Evolutionary conservation across 2,113 vertebrate genomes (phyloP).

Genomic region (Proteles cristata): DNA sequence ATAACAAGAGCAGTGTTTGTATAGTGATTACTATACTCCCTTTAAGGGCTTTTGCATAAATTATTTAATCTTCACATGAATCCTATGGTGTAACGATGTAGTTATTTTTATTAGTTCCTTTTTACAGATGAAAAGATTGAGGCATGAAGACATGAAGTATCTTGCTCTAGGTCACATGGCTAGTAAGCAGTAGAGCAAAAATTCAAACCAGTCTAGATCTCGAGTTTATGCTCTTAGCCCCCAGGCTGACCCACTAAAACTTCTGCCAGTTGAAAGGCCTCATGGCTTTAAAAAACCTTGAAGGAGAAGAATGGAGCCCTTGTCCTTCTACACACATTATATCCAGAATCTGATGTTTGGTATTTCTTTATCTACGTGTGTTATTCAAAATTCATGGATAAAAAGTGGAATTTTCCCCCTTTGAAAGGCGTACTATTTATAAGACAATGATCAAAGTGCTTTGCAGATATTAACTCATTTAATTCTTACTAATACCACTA

Average conservation of each 20-base stretch:
- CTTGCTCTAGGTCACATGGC: not conserved
- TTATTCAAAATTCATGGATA: not conserved
- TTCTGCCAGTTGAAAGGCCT: not conserved
- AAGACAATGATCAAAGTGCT: not conserved
- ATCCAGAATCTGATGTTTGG: not conserved
- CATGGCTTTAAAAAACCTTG: not conserved
- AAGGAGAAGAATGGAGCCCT: not conserved
- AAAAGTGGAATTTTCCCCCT: not conserved
- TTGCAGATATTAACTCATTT: not conserved
- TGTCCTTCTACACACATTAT: not conserved
- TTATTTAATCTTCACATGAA: conserved; percentile 18
- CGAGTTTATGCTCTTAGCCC: not conserved
- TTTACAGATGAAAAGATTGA: conserved; percentile 38
- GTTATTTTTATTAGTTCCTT: not conserved
- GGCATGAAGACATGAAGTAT: not conserved
- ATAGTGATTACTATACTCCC: not conserved
- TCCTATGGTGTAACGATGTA: not conserved
- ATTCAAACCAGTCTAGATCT: not conserved
- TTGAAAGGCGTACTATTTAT: not conserved
- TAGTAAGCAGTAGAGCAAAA: not conserved
- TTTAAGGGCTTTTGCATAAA: not conserved
- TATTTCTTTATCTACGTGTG: not conserved
- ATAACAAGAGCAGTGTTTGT: not conserved
- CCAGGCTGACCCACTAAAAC: not conserved
- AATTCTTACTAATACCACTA: not conserved